phyloP scores from a whole-genome alignment of 2,113 vertebrate species.

The Delphinapterus leucas region DNA sequence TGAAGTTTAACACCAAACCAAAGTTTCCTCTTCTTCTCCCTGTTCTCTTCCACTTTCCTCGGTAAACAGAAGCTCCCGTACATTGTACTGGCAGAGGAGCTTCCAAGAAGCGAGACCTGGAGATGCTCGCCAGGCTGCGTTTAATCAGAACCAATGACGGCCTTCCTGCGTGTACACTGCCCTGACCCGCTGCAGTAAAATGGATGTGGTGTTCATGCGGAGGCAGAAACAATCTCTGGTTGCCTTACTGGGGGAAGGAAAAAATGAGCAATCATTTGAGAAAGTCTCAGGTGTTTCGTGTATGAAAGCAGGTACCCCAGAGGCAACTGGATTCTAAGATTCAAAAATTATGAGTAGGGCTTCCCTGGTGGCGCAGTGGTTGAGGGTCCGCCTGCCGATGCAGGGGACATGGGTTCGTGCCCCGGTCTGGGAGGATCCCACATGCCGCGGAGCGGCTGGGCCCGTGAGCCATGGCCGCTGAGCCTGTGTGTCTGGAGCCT shows the following conservation, averaged over 20 bases:
- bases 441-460: no score
- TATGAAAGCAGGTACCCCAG: neutral
- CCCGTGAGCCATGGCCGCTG: no score
- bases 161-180: neutral
- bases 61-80: neutral
- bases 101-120: neutral
- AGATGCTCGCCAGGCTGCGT: rapidly evolving
- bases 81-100: neutral
- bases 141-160: neutral
- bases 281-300: neutral
- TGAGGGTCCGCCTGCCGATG: no score
- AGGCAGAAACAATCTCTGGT: neutral
- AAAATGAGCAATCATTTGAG: neutral
- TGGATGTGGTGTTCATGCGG: rapidly evolving
- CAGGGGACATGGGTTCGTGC: rapidly evolving
- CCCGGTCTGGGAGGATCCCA: no score
- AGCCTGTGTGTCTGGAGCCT: rapidly evolving
- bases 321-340: neutral
- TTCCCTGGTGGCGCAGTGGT: no score
- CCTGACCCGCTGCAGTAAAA: neutral
- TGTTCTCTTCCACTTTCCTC: neutral
- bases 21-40: neutral
- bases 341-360: neutral
- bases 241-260: neutral
- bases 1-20: constrained; percentile 24